Evolutionary conservation across 2,113 vertebrate genomes (phyloP).

Genomic region (Halcyon senegalensis): DNA sequence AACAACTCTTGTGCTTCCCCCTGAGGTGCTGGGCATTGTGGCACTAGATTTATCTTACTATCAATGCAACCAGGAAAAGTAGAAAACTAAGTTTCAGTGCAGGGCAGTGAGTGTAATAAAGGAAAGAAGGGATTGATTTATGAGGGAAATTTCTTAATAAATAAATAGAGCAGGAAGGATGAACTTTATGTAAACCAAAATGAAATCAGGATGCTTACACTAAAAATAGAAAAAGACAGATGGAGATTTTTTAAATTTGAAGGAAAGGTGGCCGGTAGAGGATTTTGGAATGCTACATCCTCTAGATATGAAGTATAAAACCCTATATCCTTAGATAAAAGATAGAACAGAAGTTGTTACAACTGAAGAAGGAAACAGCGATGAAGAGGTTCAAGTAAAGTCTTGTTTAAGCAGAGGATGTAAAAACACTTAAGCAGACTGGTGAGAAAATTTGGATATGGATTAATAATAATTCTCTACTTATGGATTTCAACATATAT

Average conservation of each 20-base stretch:
- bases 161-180: slow-evolving; percentile 3
- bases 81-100: background rate
- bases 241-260: background rate
- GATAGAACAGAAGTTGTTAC: background rate
- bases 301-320: background rate
- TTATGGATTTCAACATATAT: background rate
- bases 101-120: background rate
- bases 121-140: background rate
- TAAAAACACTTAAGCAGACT: background rate
- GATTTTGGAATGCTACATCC: background rate
- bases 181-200: slow-evolving; percentile 21
- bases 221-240: background rate
- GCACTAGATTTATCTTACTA: background rate
- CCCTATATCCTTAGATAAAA: background rate
- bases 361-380: background rate
- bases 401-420: background rate
- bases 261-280: background rate
- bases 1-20: background rate
- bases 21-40: background rate
- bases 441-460: background rate
- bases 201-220: background rate
- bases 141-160: background rate
- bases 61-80: background rate
- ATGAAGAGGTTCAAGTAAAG: background rate
- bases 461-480: background rate